Conservation (phyloP, 2,888 invertebrate genomes). For the Andrena praecox region DNA sequence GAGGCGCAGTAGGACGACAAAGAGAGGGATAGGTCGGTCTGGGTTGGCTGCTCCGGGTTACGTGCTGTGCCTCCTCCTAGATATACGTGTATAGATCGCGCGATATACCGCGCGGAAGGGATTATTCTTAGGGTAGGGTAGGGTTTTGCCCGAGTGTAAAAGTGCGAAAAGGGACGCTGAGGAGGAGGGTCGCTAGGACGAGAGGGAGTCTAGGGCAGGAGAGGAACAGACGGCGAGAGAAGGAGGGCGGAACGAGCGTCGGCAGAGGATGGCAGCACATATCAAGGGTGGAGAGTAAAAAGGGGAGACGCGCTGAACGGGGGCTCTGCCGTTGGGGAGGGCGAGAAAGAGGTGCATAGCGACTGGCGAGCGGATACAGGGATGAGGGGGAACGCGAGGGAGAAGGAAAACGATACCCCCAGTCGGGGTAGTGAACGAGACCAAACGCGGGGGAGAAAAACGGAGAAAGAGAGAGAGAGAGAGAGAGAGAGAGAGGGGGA, state of each 20-base stretch:
- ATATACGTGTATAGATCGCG: slow-evolving; percentile 73
- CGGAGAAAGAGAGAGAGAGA: neutral
- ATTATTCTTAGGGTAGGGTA: slow-evolving; percentile 81
- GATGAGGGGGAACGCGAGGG: slow-evolving; percentile 34
- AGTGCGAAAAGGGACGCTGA: slow-evolving; percentile 79
- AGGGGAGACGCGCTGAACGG: slow-evolving; percentile 64
- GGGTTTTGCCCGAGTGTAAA: slow-evolving; percentile 78
- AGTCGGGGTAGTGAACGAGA: slow-evolving; percentile 16
- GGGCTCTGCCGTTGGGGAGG: slow-evolving; percentile 48
- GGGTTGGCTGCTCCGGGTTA: slow-evolving; percentile 65
- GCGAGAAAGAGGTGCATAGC: slow-evolving; percentile 66
- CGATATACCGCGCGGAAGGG: slow-evolving; percentile 73
- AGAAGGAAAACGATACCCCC: slow-evolving; percentile 22
- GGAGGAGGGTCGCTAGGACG: slow-evolving; percentile 71
- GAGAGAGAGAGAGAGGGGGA: slow-evolving; percentile 14
- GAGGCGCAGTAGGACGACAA: slow-evolving; percentile 59
- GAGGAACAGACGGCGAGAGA: slow-evolving; percentile 56
- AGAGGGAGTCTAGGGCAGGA: slow-evolving; percentile 67
- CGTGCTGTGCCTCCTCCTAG: slow-evolving; percentile 61
- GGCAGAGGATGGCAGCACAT: slow-evolving; percentile 58
- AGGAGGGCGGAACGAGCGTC: slow-evolving; percentile 31
- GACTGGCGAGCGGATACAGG: slow-evolving; percentile 37
- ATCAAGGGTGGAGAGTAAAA: slow-evolving; percentile 67
- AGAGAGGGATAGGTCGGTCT: slow-evolving; percentile 65
- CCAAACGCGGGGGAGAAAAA: slow-evolving; percentile 19